phyloP scores from a whole-genome alignment of 2,888 invertebrate species.

The Zhengitettix transpicula region DNA sequence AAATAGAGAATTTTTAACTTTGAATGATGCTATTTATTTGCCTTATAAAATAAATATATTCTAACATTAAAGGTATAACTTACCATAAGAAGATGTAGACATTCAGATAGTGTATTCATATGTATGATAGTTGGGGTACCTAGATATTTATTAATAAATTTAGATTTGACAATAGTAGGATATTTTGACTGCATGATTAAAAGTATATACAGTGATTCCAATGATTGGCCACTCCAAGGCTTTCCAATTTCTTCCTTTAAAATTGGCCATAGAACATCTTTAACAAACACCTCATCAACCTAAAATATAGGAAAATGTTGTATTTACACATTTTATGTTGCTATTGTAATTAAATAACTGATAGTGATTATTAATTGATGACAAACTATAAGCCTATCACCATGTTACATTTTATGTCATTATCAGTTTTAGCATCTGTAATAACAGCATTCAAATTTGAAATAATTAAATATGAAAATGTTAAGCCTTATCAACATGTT shows the following conservation, averaged over 20 bases:
- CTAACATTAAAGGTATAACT: conserved; percentile 16
- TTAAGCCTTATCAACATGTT: too few relatives aligned
- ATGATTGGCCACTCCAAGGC: conserved; percentile 42
- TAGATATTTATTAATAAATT: conserved; percentile 36
- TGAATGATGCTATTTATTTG: too few relatives aligned
- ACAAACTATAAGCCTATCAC: too few relatives aligned
- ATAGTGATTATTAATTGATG: too few relatives aligned
- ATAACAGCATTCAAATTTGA: too few relatives aligned
- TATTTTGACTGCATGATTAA: conserved; percentile 29
- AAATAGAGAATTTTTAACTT: too few relatives aligned
- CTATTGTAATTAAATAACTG: too few relatives aligned
- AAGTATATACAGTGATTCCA: conserved; percentile 47
- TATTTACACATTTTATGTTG: too few relatives aligned
- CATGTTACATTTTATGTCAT: too few relatives aligned
- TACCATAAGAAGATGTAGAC: conserved; percentile 47
- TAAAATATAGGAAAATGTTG: conserved; percentile 19
- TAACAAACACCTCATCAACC: conserved; percentile 37
- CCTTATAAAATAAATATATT: not conserved
- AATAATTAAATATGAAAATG: too few relatives aligned
- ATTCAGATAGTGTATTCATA: conserved; percentile 35
- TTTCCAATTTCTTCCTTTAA: conserved; percentile 42
- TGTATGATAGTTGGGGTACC: conserved; percentile 38
- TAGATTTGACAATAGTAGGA: conserved; percentile 32
- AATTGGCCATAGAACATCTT: conserved; percentile 38
- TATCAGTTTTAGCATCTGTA: too few relatives aligned